phyloP scores from a whole-genome alignment of 2,888 invertebrate genomes.

The Eutolmus rufibarbis region DNA sequence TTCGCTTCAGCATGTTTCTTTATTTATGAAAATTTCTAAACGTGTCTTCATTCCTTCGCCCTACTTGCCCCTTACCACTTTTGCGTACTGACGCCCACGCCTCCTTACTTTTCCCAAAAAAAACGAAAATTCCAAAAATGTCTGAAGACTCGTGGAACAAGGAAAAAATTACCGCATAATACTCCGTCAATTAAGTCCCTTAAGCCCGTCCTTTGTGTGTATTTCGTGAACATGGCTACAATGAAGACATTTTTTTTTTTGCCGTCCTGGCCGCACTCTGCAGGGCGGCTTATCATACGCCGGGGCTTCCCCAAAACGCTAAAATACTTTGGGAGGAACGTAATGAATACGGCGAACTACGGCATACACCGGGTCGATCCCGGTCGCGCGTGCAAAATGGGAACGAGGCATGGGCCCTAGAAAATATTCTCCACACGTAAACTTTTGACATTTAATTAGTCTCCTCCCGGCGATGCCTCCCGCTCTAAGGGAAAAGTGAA shows the following conservation, averaged over 20 bases:
- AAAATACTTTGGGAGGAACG: neutral
- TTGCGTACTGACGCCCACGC: neutral
- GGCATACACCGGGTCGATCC: neutral
- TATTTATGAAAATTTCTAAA: neutral
- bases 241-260: slow-evolving; percentile 34
- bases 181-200: slow-evolving; percentile 40
- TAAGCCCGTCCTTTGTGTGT: slow-evolving; percentile 34
- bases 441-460: slow-evolving; percentile 50
- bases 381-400: neutral
- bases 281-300: neutral
- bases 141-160: slow-evolving; percentile 25
- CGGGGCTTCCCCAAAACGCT: neutral
- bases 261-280: neutral
- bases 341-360: slow-evolving; percentile 5
- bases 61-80: neutral
- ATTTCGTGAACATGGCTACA: slow-evolving; percentile 38
- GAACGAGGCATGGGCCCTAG: neutral
- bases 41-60: neutral
- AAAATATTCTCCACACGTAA: slow-evolving; percentile 48
- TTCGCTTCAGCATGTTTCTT: neutral
- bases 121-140: slow-evolving; percentile 6
- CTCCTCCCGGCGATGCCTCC: slow-evolving; percentile 30
- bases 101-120: neutral
- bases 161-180: slow-evolving; percentile 40
- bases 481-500: neutral